Base-by-base conservation (phyloP, 2,888 invertebrate genomes). In the Heliconius aoede region DNA sequence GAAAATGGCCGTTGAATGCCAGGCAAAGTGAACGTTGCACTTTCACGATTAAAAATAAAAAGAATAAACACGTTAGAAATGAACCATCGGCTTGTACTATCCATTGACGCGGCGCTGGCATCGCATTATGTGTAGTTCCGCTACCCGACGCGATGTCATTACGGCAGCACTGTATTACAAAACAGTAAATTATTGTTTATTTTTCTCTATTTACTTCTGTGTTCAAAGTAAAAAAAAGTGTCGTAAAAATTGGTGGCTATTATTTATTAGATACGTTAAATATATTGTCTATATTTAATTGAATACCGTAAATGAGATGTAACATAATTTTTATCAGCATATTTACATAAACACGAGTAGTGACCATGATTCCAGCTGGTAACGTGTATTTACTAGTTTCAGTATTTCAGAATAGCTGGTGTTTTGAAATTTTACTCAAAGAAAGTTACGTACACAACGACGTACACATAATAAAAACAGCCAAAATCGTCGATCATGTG, bases 11-110 rank as follows among this genome's bases (percentile, higher is more conserved):
- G 90, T 89, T 90, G 91, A 92, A 92, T 91, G 85, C 88, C 88
- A 85, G 85, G 86, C 88, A 89, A 92, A 92, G 92, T 92, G 93
- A 92, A 91, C 91, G 90, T 90, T 91, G 93, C 93, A 92, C 92
- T 93, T 93, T 92, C 91, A 90, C 91, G 90, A 92, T 90, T 90
- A 91, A 90, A 91, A 89, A 87, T 88, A 88, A 91, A 90, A 88
- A 87, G 91, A 92, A 90, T 88, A 89, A n/a, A 87, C 86, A 85
- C 83, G 87, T 86, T 89, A 86, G 89, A 90, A 90, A 91, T 91
- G 92, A 92, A 92, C 92, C 92, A 87, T 86, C 84, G 86, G 84
- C 83, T 83, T 84, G 85, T 89, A 89, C 91, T 91, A 89, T 87
- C 85, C 82, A 86, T 87, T 86, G 85, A 83, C 81, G 83, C 86